Evolutionary conservation across 2,113 vertebrate species (phyloP), one percentile per base, ranked within the genome.

Genomic region (Numida meleagris): DNA sequence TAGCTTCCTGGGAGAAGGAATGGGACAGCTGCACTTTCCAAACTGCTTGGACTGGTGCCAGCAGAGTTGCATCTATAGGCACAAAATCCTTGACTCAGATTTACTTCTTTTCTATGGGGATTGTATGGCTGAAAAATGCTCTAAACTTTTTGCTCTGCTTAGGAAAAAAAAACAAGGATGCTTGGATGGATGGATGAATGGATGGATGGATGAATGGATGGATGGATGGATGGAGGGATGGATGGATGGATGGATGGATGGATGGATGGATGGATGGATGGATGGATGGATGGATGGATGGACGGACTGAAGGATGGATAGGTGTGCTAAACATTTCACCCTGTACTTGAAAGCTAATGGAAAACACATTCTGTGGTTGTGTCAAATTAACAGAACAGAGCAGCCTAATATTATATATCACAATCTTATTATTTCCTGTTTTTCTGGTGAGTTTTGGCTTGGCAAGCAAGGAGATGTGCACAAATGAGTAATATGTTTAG

Each of bases 401-500:
- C 42, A 95, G 82, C 8, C 18, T 85, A 88, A 72, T 72, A 95
- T 94, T 94, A 90, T 88, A 25, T 95, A 78, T 81, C 73, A 62
- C 65, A 59, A n/a, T 74, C 40, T 85, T 74, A 71, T 58, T 85
- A 93, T 89, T 97, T 96, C 92, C 95, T 95, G 78, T 68, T 94
- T 95, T 96, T 94, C 90, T 86, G 89, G 71, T 88, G 68, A 36
- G 33, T 82, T 94, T 93, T 95, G 93, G 59, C 93, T 71, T 83
- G 79, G 82, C 85, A 91, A 86, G 70, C 82, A 91, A 88, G 86
- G 65, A 86, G 91, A 51, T 88, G 46, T 94, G 75, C 79, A 86
- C 79, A 88, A 82, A 94, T 93, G 89, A 96, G 81, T 86, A 95
- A 94, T 91, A 36, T 90, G 93, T 83, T 96, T 94, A 92, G 91